phyloP scores from a whole-genome alignment of 2,797 vertebrate species.

The Sternotherus odoratus region DNA sequence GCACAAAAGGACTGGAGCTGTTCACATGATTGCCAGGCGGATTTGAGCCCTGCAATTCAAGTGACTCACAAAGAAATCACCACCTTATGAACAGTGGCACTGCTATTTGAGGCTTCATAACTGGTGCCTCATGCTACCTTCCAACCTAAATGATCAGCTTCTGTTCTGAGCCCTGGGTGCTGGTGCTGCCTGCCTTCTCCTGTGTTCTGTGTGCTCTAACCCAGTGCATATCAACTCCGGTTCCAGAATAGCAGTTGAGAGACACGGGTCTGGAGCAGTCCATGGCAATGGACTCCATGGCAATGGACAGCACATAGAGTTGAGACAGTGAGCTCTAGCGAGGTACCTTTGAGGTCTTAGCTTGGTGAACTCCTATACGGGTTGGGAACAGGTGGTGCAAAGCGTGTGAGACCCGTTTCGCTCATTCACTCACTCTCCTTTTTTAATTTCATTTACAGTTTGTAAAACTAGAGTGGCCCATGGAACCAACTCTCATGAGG shows the following conservation, averaged over 20 bases:
- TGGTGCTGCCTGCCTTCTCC: not conserved
- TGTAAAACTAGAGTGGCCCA: constrained; percentile 99
- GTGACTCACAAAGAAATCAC: not conserved
- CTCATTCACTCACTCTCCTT: not conserved
- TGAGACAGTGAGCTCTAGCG: not conserved
- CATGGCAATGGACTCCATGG: not conserved
- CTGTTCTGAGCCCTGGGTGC: not conserved
- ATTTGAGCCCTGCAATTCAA: not conserved
- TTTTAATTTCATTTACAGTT: constrained; percentile 84
- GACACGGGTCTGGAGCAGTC: not conserved
- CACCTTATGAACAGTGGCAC: not conserved
- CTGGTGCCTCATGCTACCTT: not conserved
- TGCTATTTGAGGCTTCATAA: not conserved
- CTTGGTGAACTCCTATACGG: constrained; percentile 5
- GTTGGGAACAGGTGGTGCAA: not conserved
- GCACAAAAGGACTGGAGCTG: not conserved
- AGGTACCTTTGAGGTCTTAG: not conserved
- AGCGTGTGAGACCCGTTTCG: not conserved
- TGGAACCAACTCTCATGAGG: constrained; percentile 98
- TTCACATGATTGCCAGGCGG: not conserved
- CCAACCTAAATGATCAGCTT: not conserved
- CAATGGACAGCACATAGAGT: not conserved
- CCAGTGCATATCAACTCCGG: not conserved
- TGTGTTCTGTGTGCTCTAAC: not conserved
- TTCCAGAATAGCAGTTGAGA: not conserved